A percentile compares a stretch with the other conserved stretches of the same genome.
These are phyloP conservation scores for Fulmarus glacialis DNA, from an alignment of 2,113 vertebrate species.

Conservation along the genomic window DNA sequence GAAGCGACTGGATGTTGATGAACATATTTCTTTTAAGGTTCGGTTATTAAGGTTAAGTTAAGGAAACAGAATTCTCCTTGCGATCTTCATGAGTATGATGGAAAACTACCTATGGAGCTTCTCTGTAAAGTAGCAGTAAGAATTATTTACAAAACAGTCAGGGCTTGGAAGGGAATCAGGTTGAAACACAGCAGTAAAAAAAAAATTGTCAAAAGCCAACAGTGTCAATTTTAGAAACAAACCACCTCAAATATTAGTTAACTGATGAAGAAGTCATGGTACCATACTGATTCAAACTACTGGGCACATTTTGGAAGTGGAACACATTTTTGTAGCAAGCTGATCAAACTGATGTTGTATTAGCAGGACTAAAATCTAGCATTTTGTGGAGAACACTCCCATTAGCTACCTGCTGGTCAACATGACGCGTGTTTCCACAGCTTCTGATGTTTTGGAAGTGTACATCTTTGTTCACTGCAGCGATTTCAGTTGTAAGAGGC, in stretches of 20 bases:
- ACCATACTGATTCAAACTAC: background rate
- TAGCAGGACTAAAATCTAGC: background rate
- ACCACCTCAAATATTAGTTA: background rate
- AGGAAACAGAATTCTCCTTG: background rate
- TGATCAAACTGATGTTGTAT: background rate
- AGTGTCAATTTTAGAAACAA: background rate
- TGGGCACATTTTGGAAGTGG: background rate
- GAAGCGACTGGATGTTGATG: background rate
- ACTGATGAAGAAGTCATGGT: background rate
- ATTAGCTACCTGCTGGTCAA: background rate
- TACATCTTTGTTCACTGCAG: background rate
- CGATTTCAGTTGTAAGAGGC: background rate
- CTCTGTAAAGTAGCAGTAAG: background rate
- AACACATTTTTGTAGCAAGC: background rate
- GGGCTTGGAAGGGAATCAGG: background rate
- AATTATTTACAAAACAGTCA: background rate
- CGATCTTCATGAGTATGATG: background rate
- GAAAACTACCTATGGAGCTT: background rate
- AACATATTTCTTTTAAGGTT: background rate
- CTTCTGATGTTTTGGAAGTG: background rate
- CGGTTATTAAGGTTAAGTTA: background rate
- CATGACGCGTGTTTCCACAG: background rate
- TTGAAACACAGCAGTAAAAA: background rate
- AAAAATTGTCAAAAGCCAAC: background rate
- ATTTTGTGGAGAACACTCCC: background rate